These are phyloP conservation scores for Crioceris asparagi DNA, from an alignment of 2,888 invertebrate species.

Conservation along the genomic window DNA sequence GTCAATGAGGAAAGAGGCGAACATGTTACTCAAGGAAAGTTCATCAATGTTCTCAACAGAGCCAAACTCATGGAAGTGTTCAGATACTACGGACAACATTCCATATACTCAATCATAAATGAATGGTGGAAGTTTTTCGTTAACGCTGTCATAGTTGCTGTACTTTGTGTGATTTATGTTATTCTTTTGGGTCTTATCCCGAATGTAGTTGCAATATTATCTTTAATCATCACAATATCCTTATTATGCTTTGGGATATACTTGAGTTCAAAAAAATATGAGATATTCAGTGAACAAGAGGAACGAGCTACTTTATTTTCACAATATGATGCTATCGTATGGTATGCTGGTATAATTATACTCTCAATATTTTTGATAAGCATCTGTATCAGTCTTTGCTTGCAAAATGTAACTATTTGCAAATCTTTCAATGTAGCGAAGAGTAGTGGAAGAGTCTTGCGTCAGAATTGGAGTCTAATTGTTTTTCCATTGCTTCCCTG, in stretches of 20 bases:
- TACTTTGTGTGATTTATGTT: conserved; percentile 3
- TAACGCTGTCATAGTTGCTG: background rate
- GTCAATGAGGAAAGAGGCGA: background rate
- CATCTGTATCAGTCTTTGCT: too few species aligned
- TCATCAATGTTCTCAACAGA: background rate
- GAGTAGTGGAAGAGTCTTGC: background rate
- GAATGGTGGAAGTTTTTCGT: conserved; percentile 6
- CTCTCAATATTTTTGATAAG: too few species aligned
- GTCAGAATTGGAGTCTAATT: background rate
- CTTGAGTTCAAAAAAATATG: too few species aligned
- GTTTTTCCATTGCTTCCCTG: background rate
- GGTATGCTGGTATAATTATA: too few species aligned
- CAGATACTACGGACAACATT: background rate
- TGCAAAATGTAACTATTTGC: background rate
- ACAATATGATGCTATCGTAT: too few species aligned
- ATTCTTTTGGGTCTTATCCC: background rate
- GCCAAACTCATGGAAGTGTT: conserved; percentile 1
- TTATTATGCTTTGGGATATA: too few species aligned
- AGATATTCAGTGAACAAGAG: too few species aligned
- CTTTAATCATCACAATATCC: too few species aligned
- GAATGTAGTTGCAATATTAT: too few species aligned
- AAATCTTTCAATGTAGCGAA: background rate
- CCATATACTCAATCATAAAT: conserved; percentile 1
- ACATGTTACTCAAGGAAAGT: background rate
- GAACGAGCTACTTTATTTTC: too few species aligned